Conservation (phyloP, 2,113 vertebrate species). For the Notothenia rossii region DNA sequence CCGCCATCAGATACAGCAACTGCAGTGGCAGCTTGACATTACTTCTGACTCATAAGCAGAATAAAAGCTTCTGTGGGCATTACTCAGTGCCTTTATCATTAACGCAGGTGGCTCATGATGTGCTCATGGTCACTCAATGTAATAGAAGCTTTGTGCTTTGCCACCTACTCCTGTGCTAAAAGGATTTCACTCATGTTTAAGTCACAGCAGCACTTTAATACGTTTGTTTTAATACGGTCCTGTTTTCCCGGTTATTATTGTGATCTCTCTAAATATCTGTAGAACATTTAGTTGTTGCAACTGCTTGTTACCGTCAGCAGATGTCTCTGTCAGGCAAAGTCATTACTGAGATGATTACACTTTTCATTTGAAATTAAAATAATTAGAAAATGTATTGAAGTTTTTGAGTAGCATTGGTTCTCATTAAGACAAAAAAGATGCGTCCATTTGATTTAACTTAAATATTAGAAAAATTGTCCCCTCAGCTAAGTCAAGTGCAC, state of each 20-base stretch:
- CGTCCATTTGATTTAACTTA: not conserved
- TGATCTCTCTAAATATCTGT: not conserved
- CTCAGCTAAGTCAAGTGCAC: not conserved
- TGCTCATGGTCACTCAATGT: conserved; percentile 54
- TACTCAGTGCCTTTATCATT: conserved; percentile 63
- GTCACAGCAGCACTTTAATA: conserved; percentile 15
- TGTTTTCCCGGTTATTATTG: not conserved
- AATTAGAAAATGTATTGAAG: conserved; percentile 1
- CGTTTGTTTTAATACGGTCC: not conserved
- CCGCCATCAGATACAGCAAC: conserved; percentile 23
- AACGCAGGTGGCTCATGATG: conserved; percentile 63
- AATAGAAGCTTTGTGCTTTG: conserved; percentile 16
- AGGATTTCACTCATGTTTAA: conserved; percentile 10
- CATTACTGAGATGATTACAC: conserved; percentile 50
- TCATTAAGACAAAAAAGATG: too few relatives aligned
- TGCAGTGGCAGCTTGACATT: conserved; percentile 47
- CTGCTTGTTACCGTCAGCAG: conserved; percentile 56
- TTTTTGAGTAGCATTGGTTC: not conserved
- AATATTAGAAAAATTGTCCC: not conserved
- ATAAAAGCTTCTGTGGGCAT: conserved; percentile 53
- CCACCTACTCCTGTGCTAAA: conserved; percentile 53
- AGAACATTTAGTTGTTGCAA: conserved; percentile 25
- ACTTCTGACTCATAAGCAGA: conserved; percentile 64
- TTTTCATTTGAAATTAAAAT: conserved; percentile 46
- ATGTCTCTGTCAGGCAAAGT: conserved; percentile 49